A percentile compares a stretch with the other conserved stretches of the same genome.
Evolutionary conservation across 2,113 vertebrate genomes (phyloP).

Genomic region (Benitochromis conjunctus): DNA sequence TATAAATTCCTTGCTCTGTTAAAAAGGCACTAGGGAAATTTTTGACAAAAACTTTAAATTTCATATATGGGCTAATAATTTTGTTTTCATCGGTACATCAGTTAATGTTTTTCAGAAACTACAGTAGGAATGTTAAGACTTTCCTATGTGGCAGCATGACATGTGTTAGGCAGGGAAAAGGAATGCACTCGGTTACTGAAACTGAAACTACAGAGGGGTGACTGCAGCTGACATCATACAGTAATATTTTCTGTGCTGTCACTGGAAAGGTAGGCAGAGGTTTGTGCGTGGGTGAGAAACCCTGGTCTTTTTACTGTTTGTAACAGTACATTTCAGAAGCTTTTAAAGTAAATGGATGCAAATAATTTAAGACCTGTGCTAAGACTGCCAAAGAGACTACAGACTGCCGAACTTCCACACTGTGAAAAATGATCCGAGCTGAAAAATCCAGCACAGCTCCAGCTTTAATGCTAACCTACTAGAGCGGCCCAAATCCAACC

Average conservation of each 20-base stretch:
- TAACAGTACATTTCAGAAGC: not conserved
- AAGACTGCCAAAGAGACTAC: not conserved
- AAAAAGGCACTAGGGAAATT: not conserved
- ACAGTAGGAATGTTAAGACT: not conserved
- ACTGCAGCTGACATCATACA: not conserved
- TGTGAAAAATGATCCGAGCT: not conserved
- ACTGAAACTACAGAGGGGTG: not conserved
- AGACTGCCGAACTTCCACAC: not conserved
- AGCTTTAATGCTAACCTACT: not conserved
- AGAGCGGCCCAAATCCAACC: not conserved
- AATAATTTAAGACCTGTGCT: not conserved
- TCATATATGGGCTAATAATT: not conserved
- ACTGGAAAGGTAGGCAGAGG: not conserved
- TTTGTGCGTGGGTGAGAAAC: not conserved
- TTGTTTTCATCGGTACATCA: not conserved
- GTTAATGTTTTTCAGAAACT: not conserved
- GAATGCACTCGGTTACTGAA: not conserved
- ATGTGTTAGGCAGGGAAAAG: not conserved
- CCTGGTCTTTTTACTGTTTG: not conserved
- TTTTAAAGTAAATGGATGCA: not conserved
- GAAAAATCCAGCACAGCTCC: not conserved
- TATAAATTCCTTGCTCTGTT: not conserved
- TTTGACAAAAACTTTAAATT: not conserved
- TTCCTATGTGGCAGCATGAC: not conserved
- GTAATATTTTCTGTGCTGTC: not conserved